These are phyloP conservation scores for Plagodis pulveraria DNA, from an alignment of 2,888 invertebrate species.

Conservation along the genomic window DNA sequence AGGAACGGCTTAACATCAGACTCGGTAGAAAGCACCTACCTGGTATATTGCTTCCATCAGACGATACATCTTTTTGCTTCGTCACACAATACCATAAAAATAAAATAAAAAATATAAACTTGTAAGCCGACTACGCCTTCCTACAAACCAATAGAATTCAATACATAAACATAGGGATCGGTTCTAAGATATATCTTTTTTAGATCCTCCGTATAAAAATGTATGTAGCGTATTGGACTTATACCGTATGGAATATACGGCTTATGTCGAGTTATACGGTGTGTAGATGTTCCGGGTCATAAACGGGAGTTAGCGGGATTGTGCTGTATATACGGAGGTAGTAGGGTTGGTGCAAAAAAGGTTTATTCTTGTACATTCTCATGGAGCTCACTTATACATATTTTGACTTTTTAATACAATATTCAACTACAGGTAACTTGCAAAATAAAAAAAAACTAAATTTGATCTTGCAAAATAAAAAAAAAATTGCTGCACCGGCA, in stretches of 20 bases:
- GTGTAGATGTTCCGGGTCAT: conserved; percentile 49
- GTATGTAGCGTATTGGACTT: conserved; percentile 57
- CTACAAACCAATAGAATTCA: conserved; percentile 33
- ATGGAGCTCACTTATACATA: too few species aligned
- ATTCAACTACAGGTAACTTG: too few species aligned
- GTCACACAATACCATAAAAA: too few species aligned
- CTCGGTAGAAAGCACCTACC: too few species aligned
- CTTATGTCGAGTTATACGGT: neutral
- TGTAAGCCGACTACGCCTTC: conserved; percentile 4
- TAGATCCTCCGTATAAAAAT: conserved; percentile 70
- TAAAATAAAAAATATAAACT: neutral
- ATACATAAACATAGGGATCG: conserved; percentile 45
- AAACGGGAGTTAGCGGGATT: conserved; percentile 62
- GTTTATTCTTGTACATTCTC: too few species aligned
- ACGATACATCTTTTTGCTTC: too few species aligned
- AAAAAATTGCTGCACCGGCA: too few species aligned
- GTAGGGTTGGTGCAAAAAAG: neutral
- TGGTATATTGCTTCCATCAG: too few species aligned
- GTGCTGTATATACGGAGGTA: conserved; percentile 34
- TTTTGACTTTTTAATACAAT: too few species aligned
- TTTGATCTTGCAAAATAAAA: too few species aligned
- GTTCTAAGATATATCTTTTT: conserved; percentile 49
- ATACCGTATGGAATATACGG: neutral
- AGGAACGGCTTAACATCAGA: too few species aligned
- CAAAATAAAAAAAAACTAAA: too few species aligned